phyloP scores from a whole-genome alignment of 1,140 invertebrate genomes.

The Acromyrmex echinatior region DNA sequence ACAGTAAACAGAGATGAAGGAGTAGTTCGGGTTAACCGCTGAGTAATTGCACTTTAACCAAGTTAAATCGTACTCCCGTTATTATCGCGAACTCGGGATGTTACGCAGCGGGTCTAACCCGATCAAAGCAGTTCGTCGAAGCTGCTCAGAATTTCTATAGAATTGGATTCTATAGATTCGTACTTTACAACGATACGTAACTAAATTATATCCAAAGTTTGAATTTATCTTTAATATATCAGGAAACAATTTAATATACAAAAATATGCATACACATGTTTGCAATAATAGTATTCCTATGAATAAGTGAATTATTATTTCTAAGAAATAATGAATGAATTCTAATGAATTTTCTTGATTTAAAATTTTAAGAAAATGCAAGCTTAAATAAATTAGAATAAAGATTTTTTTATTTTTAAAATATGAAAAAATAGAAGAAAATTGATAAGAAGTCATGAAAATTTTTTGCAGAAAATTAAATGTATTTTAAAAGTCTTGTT shows the following conservation, averaged over 20 bases:
- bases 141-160: conserved; percentile 70
- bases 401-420: not conserved
- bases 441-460: too few relatives aligned
- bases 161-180: conserved; percentile 61
- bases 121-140: conserved; percentile 71
- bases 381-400: not conserved
- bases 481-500: conserved; percentile 5
- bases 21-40: conserved; percentile 76
- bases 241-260: not conserved
- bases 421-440: not conserved
- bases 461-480: not conserved
- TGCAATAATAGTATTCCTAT: not conserved
- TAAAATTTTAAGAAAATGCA: too few relatives aligned
- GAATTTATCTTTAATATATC: not conserved
- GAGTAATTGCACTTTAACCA: conserved; percentile 78
- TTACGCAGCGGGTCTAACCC: conserved; percentile 70
- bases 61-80: conserved; percentile 77
- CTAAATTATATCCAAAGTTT: conserved; percentile 25
- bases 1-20: conserved; percentile 75
- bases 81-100: conserved; percentile 74
- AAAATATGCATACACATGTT: too few relatives aligned
- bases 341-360: too few relatives aligned
- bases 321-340: too few relatives aligned
- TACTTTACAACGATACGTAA: conserved; percentile 20
- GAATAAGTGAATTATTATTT: not conserved